Base-by-base conservation (phyloP, 1,140 invertebrate genomes). In the Diprion similis region DNA sequence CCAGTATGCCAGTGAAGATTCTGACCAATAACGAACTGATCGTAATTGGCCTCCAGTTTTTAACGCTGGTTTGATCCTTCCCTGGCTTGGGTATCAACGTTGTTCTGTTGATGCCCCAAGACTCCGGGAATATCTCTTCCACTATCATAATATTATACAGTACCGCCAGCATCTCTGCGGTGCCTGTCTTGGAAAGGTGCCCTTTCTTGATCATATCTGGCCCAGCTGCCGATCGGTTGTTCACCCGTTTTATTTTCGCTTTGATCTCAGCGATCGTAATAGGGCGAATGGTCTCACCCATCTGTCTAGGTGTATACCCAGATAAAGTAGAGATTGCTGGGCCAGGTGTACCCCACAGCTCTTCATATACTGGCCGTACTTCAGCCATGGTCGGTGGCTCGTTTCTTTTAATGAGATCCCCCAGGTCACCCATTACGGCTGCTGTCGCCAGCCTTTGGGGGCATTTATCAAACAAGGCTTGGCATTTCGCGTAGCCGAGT, bases 11-110 rank as follows among this genome's bases (percentile, higher is more conserved):
- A 0, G 76, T 77, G 47, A 75, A 81, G 0, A 77, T 15, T 15
- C 80, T 71, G 1, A 64, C 65, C 0, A 80, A 0, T 10, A 81
- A 64, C 0, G 76, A 78, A 0, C 75, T 51, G 0, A 81, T 77
- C 0, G 82, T 82, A 1, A 83, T 81, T 0, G 82, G 81, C 17
- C 81, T 18, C 78, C 75, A 82, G 17, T 80, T 79, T 13, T 73
- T 77, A 0, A 78, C 11, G 0, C 75, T 45, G 0, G 0, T 6
- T 0, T 10, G 18, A 15, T 82, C 76, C 9, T 78, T 80, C 0
- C 76, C 78, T 1, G 13, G 19, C 47, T 83, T 82, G 0, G 80
- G 78, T 1, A 83, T 79, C 0, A 82, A 47, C 0, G 77, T 79
- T 0, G 81, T 81, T n/a, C 80, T 46, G 19, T 81, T 80, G 0